Base-by-base conservation (phyloP, 2,797 vertebrate species). In the Mustela erminea region DNA sequence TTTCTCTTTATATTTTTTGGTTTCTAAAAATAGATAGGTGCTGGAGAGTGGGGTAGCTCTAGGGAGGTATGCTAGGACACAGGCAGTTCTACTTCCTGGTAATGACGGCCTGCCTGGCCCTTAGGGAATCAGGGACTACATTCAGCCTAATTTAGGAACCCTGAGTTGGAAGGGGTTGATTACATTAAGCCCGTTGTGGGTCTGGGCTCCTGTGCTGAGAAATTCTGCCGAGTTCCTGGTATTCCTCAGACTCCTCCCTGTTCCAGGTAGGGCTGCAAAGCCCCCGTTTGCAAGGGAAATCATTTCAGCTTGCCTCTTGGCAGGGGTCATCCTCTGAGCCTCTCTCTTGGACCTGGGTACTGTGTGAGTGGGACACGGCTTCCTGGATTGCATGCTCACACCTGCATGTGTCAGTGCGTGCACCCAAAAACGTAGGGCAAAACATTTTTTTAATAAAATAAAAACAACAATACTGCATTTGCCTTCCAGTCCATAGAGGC, bases 271-370 rank as follows among this genome's bases (percentile, higher is more conserved):
- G 92, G 74, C 58, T 64, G 21, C 58, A 29, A 60, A 96, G 52
- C 74, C 35, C 17, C 90, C 41, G 87, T 98, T 97, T 97, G 97
- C 96, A 93, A 98, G 96, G 96, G 82, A 97, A 98, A 96, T 97
- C 74, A 87, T 68, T 90, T 89, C 82, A 80, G 82, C 54, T 93
- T 8, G 92, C 95, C 90, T 97, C 70, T 92, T 97, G 95, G 83
- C 87, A 58, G 80, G 58, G 56, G 66, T 83, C 62, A 13, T 72
- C 91, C 74, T 90, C 80, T 5, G n/a, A 92, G 38, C 29, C 52
- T 80, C 27, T 85, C 60, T 93, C 58, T 43, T 82, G 70, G 29
- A 56, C n/a, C 72, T 21, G 17, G 27, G 32, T 27, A 1, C 32
- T 23, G 10, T 43, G 92, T 58, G 56, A 35, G 66, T 21, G 80